Base-by-base conservation (phyloP, 2,888 invertebrate genomes). In the Mongoloraphidia duomilia region DNA sequence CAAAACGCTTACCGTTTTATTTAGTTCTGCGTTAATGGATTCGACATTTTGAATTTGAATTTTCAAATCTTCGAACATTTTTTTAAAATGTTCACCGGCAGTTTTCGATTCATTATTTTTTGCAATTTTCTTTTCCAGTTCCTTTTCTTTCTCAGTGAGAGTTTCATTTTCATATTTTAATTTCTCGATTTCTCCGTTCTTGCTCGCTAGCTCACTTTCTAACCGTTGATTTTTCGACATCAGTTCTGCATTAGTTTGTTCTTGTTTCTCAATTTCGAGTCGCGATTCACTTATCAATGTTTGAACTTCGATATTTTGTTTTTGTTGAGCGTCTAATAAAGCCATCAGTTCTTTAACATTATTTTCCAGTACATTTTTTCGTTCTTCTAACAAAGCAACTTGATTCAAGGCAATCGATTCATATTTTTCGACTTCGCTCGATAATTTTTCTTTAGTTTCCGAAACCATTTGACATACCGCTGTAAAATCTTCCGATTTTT, bases 401-500 rank as follows among this genome's bases (percentile, higher is more conserved):
- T 42, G 11, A 3, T 10, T 17, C 2, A 17, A 2, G 3, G 4
- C 8, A 8, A 17, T 33, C 17, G 26, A n/a, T 33, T 26, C 6
- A 6, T 60, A 54, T 34, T 50, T 48, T 52, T 63, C 59, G 2
- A 65, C 13, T 8, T 53, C 17, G 9, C 55, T 41, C 8, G 66
- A 60, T 47, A 26, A 26, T 26, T 62, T 58, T 33, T 56, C 55
- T 49, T 62, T 56, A 35, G 60, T 59, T 3, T 13, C 8, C 26
- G 36, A 35, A n/a, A 50, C 34, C 1, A 62, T 58, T 51, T 64
- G 62, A 50, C 60, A 60, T 47, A 65, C 63, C 51, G 60, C 55
- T 54, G 65, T 64, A 3, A 64, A 53, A 52, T 65, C 63, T 44
- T 67, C 64, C 37, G 60, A 62, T 9, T 55, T 50, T 12, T 52